Conservation (phyloP, 2,113 vertebrate genomes). For the Strix aluco region DNA sequence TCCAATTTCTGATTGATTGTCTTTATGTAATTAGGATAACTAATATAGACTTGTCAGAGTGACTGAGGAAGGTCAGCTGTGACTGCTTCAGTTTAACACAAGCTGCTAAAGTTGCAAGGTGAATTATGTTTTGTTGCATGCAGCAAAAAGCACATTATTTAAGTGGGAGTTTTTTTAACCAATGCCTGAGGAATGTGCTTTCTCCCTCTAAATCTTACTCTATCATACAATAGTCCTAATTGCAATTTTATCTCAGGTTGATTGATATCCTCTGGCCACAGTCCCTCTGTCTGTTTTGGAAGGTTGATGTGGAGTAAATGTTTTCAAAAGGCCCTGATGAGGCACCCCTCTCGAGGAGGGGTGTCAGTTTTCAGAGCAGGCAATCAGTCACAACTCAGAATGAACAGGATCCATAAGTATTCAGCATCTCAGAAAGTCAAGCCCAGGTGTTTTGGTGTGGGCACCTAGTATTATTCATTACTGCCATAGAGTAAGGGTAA, state of each 20-base stretch:
- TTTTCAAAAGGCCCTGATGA: not conserved
- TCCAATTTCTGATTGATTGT: conserved; percentile 63
- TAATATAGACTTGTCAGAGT: conserved; percentile 18
- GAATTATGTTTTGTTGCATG: not conserved
- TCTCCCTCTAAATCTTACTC: not conserved
- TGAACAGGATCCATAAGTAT: not conserved
- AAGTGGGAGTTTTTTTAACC: not conserved
- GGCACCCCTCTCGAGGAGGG: not conserved
- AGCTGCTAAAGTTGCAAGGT: not conserved
- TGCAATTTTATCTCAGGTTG: not conserved
- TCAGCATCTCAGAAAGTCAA: not conserved
- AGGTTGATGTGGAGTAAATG: not conserved
- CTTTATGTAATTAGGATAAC: conserved; percentile 54
- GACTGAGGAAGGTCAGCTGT: conserved; percentile 54
- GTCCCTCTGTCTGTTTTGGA: not conserved
- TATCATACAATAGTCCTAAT: fast-evolving
- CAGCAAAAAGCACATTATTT: not conserved
- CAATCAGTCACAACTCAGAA: not conserved
- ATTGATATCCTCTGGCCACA: not conserved
- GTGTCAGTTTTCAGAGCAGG: not conserved
- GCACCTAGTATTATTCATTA: not conserved
- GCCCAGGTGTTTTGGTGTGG: not conserved
- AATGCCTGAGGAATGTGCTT: not conserved
- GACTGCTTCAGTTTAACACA: not conserved
- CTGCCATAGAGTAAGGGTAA: not conserved